These are phyloP conservation scores for Alosa sapidissima DNA, from an alignment of 2,797 vertebrate genomes.

Conservation along the genomic window DNA sequence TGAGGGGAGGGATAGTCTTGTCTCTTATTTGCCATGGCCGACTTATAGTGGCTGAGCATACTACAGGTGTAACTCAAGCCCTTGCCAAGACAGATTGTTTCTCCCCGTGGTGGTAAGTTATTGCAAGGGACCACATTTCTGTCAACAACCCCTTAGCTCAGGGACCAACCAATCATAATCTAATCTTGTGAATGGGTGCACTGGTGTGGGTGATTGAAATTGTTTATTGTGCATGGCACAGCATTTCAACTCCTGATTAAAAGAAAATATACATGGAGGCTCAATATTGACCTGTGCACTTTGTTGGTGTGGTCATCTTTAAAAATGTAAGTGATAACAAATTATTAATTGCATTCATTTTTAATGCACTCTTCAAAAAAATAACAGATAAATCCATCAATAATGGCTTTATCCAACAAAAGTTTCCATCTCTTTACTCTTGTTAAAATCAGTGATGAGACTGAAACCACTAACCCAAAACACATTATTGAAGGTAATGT, in stretches of 20 bases:
- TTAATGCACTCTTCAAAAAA: not conserved
- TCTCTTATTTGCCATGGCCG: slow-evolving; percentile 55
- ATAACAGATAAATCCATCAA: not conserved
- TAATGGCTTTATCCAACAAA: not conserved
- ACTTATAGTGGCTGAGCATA: slow-evolving; percentile 49
- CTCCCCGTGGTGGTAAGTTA: slow-evolving; percentile 56
- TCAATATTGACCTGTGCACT: slow-evolving; percentile 38
- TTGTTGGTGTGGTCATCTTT: not conserved
- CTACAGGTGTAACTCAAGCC: slow-evolving; percentile 56
- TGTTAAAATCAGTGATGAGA: not conserved
- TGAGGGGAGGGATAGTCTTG: slow-evolving; percentile 32
- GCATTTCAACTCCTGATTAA: slow-evolving; percentile 56
- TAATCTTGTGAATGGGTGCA: slow-evolving; percentile 62
- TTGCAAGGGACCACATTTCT: slow-evolving; percentile 57
- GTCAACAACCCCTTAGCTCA: slow-evolving; percentile 56
- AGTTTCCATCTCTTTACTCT: not conserved
- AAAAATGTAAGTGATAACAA: not conserved
- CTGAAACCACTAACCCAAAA: not conserved
- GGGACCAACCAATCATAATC: slow-evolving; percentile 64
- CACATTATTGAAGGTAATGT: slow-evolving; percentile 17
- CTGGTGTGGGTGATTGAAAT: slow-evolving; percentile 58
- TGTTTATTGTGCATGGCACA: slow-evolving; percentile 56
- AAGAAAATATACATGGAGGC: slow-evolving; percentile 49
- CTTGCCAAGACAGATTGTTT: slow-evolving; percentile 57
- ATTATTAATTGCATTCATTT: not conserved